Evolutionary conservation across 2,797 vertebrate genomes (phyloP).

Genomic region (Dermochelys coriacea): DNA sequence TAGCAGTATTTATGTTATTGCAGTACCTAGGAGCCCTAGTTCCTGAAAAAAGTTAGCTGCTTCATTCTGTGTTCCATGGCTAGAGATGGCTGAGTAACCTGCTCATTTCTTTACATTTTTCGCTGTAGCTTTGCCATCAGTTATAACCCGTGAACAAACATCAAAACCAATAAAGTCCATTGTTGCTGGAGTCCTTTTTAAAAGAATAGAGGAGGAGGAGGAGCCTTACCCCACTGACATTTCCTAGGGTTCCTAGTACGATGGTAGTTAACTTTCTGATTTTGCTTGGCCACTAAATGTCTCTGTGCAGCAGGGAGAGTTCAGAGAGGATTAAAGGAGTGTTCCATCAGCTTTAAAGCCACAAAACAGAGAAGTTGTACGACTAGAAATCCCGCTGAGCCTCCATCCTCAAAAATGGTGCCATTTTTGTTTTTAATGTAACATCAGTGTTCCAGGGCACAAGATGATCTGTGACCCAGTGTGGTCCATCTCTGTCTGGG

Average conservation of each 20-base stretch:
- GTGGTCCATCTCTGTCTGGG: neutral
- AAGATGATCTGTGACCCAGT: neutral
- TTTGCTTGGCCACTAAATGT: neutral
- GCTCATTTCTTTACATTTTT: neutral
- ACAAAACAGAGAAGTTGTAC: neutral
- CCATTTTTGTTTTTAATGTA: neutral
- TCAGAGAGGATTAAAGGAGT: rapidly evolving
- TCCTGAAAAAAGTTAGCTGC: neutral
- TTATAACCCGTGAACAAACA: neutral
- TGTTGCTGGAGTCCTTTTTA: neutral
- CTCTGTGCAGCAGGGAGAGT: neutral
- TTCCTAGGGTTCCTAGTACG: neutral
- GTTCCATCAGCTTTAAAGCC: neutral
- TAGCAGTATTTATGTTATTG: neutral
- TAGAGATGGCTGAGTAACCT: neutral
- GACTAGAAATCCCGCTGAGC: neutral
- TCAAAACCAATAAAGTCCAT: neutral
- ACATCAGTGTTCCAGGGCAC: neutral
- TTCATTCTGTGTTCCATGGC: neutral
- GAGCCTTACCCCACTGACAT: neutral
- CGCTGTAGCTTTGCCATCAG: neutral
- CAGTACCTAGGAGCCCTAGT: neutral
- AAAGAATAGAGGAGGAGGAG: neutral
- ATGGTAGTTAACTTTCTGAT: neutral
- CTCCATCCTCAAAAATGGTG: neutral